Evolutionary conservation across 2,113 vertebrate genomes (phyloP).

Genomic region (Scytalopus superciliaris): DNA sequence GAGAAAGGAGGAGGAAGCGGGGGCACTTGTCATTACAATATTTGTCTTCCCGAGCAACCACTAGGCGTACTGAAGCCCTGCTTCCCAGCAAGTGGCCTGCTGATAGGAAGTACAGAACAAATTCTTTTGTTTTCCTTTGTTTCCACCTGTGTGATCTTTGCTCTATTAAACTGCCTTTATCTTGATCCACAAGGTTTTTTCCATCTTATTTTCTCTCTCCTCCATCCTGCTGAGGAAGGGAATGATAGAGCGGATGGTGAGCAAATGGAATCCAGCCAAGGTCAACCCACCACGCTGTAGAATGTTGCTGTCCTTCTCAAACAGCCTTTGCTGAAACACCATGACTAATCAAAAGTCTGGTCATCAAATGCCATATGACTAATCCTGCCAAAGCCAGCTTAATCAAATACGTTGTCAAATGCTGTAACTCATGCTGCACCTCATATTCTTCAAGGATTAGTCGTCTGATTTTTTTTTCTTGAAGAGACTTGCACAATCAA

Average conservation of each 20-base stretch:
- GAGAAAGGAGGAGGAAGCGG: background rate
- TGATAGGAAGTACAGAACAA: no score
- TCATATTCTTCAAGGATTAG: background rate
- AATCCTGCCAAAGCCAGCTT: background rate
- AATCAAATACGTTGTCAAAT: background rate
- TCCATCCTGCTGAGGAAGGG: background rate
- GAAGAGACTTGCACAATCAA: background rate
- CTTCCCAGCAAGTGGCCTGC: background rate
- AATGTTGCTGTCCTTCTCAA: background rate
- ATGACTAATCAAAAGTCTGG: background rate
- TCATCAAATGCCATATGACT: background rate
- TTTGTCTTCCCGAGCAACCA: background rate
- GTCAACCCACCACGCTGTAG: background rate
- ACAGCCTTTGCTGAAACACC: background rate
- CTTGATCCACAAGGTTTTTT: background rate
- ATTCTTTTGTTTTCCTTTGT: no score
- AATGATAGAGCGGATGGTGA: background rate
- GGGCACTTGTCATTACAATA: background rate
- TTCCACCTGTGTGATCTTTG: no score
- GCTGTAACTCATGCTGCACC: background rate
- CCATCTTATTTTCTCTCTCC: background rate
- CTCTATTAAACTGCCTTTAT: no score
- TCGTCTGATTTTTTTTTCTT: background rate
- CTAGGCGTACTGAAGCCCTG: background rate
- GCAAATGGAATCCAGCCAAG: background rate